Base-by-base conservation (phyloP, 2,888 invertebrate genomes). In the Fragum sueziense region DNA sequence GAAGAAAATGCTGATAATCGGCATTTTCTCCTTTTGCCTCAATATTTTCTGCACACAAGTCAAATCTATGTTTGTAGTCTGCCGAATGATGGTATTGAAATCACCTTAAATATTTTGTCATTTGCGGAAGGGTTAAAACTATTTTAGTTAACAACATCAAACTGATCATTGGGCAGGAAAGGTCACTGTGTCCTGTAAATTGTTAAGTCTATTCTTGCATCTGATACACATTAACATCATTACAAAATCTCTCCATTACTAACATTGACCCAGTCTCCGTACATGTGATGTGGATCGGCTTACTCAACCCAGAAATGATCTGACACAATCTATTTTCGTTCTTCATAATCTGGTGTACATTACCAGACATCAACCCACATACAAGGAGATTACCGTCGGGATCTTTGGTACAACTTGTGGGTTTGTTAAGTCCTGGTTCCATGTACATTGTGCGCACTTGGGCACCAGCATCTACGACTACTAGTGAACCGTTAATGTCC, bases 391-490 rank as follows among this genome's bases (percentile, higher is more conserved):
- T 84, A 11, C 80, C 84, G 2, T 84, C 84, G 2, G 70, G 76
- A 52, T 84, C 84, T 52, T 57, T 76, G 0, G 84, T 84, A 54
- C 80, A 80, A 31, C 80, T 80, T 27, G 84, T 84, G 14, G 84
- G 80, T 74, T 84, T 84, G 9, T 74, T 52, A 22, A 84, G 70
- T 11, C 79, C 80, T 20, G 80, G 78, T 37, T 84, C 84, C 79
- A 84, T 84, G 67, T 74, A 80, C 84, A 84, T 84, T 31, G 70
- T 80, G 22, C 80, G 76, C 25, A 84, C 84, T 34, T 84, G 80
- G 20, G 73, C 84, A 29, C 79, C 70, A 2, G 78, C 68, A 71
- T 84, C 84, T 29, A 80, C 76, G 33, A 76, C 74, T 6, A 84
- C 80, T 6, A 84, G 74, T 29, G 79, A 78, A 34, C 84, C 84